Evolutionary conservation across 2,113 vertebrate species (phyloP).

Genomic region (Synchiropus splendidus): DNA sequence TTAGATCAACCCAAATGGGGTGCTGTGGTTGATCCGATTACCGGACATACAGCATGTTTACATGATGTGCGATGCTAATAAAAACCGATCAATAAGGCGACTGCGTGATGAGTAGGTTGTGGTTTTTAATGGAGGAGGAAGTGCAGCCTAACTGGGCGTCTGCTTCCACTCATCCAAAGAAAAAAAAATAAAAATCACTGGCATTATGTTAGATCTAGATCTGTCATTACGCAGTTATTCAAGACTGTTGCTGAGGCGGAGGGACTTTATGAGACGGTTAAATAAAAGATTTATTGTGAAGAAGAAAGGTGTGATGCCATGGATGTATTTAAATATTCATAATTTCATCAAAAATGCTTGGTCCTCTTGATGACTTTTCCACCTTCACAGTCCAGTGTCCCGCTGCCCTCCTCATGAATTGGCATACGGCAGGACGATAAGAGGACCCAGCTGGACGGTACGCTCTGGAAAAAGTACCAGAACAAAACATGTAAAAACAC

Average conservation of each 20-base stretch:
- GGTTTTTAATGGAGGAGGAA: constrained; percentile 51
- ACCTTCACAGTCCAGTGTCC: too few relatives aligned
- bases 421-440: constrained; percentile 3
- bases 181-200: too few relatives aligned
- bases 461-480: constrained; percentile 24
- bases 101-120: constrained; percentile 28
- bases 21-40: constrained; percentile 5
- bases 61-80: constrained; percentile 9
- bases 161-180: constrained; percentile 8
- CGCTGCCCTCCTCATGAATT: not conserved
- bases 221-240: too few relatives aligned
- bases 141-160: constrained; percentile 38
- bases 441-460: constrained; percentile 34
- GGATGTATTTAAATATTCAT: too few relatives aligned
- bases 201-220: constrained; percentile 8
- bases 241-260: too few relatives aligned
- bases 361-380: too few relatives aligned
- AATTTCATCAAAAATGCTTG: too few relatives aligned
- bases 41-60: constrained; percentile 12
- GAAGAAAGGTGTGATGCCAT: too few relatives aligned
- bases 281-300: too few relatives aligned
- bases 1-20: too few relatives aligned
- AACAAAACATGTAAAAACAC: not conserved
- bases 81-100: constrained; percentile 41
- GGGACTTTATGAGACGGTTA: too few relatives aligned